Base-by-base conservation (phyloP, 2,797 vertebrate genomes). In the Argya squamiceps region DNA sequence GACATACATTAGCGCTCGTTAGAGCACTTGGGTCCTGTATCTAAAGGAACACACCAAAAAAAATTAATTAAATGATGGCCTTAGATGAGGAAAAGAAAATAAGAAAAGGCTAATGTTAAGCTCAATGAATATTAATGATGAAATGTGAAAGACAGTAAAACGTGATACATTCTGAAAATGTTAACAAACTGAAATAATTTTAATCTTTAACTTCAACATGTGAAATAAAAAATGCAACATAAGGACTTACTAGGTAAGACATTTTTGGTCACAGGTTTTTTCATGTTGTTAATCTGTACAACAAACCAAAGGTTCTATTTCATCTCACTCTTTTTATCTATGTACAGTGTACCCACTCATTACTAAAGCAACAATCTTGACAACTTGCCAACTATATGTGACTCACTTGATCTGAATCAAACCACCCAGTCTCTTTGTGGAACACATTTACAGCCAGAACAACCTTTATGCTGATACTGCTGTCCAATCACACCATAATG, bases 331-430 rank as follows among this genome's bases (percentile, higher is more conserved):
- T 58, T 92, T 96, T 70, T 29, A 43, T 16, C 47, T 81, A 68
- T 81, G 30, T 4, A 3, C 19, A 49, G 43, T 52, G 39, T 68
- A 63, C 41, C 55, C 24, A 39, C 29, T 20, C 10, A 11, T 67
- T 89, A 84, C 81, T 88, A 83, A 84, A 89, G 78, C 94, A 95
- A 69, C 41, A 85, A 77, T 15, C 34, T 32, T 86, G 84, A 90
- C 15, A 87, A 91, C 46, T 59, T 88, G 86, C 88, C 19, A 87
- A 87, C 44, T 56, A 84, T 36, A 64, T 32, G 52, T 75, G 53
- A 94, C n/a, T 91, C 80, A 76, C n/a, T 26, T 75, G 59, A 85
- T 69, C 6, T 36, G 14, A 34, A 67, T 74, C 67, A 71, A 65
- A 55, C 37, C 62, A 89, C 15, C 5, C 21, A 73, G 59, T 67